Evolutionary conservation across 2,113 vertebrate species (phyloP), one percentile per base, ranked within the genome.

Genomic region (Cryptotis parvus): DNA sequence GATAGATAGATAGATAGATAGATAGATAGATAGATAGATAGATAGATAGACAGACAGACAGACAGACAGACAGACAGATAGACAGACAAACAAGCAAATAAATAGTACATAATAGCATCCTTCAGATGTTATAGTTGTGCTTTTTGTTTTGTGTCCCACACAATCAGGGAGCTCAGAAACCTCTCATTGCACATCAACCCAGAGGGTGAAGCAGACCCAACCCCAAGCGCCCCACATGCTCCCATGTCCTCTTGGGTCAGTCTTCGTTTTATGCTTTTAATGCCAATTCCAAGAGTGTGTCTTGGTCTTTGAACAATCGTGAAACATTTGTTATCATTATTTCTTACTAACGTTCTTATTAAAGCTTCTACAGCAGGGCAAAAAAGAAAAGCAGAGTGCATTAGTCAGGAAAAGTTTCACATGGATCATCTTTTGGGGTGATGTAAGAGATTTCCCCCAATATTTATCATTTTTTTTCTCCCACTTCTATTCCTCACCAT

Each of bases 261-360:
- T 58, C 24, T 58, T 7, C 55, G 18, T 58, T 6, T 58, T 58
- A 20, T 58, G 55, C 55, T 58, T 58, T 58, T 58, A 58, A 58
- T 58, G 22, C 55, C 22, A 58, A 58, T 58, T 58, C 55, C 55
- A 58, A 24, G 22, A 24, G 20, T 22, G 18, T 58, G 63, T 5
- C 65, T 74, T 49, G 85, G 79, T 58, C 33, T 11, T 74, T 41
- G 4, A 26, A 76, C 52, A 45, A 33, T 49, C 33, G 33, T 72
- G 84, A 89, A 83, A 78, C 87, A 33, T 61, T 94, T 92, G 79
- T 66, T 88, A 89, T 84, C 45, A 35, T 24, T 58, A 58, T 39
- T 80, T 93, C 69, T 85, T 89, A 93, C 95, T 92, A 94, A 43
- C n/a, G 4, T 86, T 84, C 26, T 77, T 52, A 77, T 87, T 78